These are phyloP conservation scores for Drosophila oshimai DNA, from an alignment of 1,140 invertebrate genomes.

Conservation along the genomic window DNA sequence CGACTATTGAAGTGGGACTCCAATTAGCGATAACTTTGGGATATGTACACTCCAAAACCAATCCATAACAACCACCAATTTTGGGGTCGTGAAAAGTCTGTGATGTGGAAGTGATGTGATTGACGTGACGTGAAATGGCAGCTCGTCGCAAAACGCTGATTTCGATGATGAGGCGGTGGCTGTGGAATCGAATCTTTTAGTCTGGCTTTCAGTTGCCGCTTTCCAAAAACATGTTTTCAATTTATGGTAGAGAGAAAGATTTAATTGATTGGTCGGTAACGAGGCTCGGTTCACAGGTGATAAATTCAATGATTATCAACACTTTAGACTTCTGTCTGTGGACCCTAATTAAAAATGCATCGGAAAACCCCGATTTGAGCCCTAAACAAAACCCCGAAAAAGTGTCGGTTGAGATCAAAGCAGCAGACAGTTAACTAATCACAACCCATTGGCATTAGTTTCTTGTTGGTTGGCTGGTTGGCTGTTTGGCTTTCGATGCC, in stretches of 20 bases:
- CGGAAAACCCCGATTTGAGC: constrained; percentile 26
- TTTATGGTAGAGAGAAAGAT: not conserved
- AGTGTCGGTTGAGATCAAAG: constrained; percentile 62
- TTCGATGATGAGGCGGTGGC: constrained; percentile 2
- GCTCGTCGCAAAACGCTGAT: constrained; percentile 46
- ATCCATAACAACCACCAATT: constrained; percentile 34
- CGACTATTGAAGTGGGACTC: constrained; percentile 3
- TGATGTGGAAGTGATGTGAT: constrained; percentile 54
- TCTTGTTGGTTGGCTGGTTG: constrained; percentile 20
- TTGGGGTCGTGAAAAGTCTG: constrained; percentile 31
- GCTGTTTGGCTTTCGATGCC: constrained; percentile 35
- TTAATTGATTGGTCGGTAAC: constrained; percentile 46
- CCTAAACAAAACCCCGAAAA: constrained; percentile 20
- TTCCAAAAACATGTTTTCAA: constrained; percentile 33
- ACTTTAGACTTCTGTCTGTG: constrained; percentile 45
- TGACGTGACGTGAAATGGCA: constrained; percentile 74
- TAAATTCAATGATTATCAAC: constrained; percentile 77
- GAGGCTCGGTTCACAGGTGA: constrained; percentile 69
- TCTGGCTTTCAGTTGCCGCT: constrained; percentile 8
- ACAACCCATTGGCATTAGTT: constrained; percentile 35
- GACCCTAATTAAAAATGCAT: constrained; percentile 77
- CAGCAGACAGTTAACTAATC: constrained; percentile 53
- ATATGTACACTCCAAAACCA: not conserved
- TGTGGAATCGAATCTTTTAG: constrained; percentile 35
- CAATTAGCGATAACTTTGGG: constrained; percentile 11